A percentile compares a stretch with the other conserved stretches of the same genome.
phyloP scores from a whole-genome alignment of 2,797 vertebrate genomes.

The Mastacembelus armatus region DNA sequence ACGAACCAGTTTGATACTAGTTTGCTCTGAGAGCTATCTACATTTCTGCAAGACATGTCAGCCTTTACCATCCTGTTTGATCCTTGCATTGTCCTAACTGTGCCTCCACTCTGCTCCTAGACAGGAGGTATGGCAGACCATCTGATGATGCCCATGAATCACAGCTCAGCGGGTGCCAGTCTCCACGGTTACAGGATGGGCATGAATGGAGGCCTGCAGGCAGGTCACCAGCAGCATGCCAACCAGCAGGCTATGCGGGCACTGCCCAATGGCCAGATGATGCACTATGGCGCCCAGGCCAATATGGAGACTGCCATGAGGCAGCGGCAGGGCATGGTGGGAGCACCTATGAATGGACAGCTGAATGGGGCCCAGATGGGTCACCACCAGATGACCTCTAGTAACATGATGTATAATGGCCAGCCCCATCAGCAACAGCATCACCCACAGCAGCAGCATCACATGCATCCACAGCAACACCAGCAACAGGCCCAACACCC shows the following conservation, averaged over 20 bases:
- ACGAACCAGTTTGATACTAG: conserved; percentile 3
- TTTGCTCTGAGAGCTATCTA: neutral
- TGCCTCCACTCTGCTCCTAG: conserved; percentile 64
- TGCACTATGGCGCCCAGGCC: conserved; percentile 87
- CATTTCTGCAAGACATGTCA: no score
- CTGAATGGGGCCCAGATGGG: conserved; percentile 87
- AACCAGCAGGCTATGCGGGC: conserved; percentile 84
- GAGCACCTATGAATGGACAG: conserved; percentile 79
- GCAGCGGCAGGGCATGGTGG: conserved; percentile 85
- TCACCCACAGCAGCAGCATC: conserved; percentile 78
- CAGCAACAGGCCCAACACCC: conserved; percentile 72
- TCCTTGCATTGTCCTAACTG: conserved; percentile 50
- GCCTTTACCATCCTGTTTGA: conserved; percentile 31
- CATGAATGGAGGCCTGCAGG: conserved; percentile 87
- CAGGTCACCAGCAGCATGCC: conserved; percentile 86
- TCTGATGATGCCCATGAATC: conserved; percentile 95
- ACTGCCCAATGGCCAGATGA: conserved; percentile 85
- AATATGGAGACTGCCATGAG: conserved; percentile 88
- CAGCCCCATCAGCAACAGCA: conserved; percentile 85
- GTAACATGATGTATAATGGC: conserved; percentile 87
- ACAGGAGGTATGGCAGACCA: conserved; percentile 92
- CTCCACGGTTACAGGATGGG: conserved; percentile 93
- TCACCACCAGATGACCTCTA: conserved; percentile 87
- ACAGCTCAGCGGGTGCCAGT: conserved; percentile 82
- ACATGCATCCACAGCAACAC: conserved; percentile 79